Base-by-base conservation (phyloP, 2,113 vertebrate genomes). In the Choloepus hoffmanni region DNA sequence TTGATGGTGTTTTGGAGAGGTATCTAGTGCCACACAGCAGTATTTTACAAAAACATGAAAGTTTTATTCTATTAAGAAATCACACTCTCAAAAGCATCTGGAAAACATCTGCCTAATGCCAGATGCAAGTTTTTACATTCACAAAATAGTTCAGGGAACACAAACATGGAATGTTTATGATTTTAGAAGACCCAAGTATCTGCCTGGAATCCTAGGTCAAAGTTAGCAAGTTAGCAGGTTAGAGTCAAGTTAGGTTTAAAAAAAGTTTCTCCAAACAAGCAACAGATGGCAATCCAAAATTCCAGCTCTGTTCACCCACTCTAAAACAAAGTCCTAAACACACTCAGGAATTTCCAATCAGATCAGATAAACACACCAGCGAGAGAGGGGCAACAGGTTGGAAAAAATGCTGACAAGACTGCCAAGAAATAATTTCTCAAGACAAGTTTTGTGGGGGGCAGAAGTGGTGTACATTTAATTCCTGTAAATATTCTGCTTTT, bases 141-240 rank as follows among this genome's bases (percentile, higher is more conserved):
- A 72, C 73, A 92, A 82, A 82, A n/a, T 72, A 90, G 62, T 77
- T 86, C 85, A 91, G 92, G 89, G 55, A 96, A 92, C 72, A 96
- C 62, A 97, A 91, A 97, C 83, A 96, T 48, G 63, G 87, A 85
- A 26, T 92, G 62, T 92, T 90, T 96, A 95, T 81, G 60, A 89
- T 93, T 92, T 97, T 84, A 93, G 74, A 94, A 96, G 45, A 95
- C 65, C 15, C 36, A 86, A 73, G 14, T 73, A 55, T 95, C 91
- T 95, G 65, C 87, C 76, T 96, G 92, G 43, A 94, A 96, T 96
- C 96, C 93, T 97, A 81, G 84, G 90, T 95, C 76, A 88, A 91
- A 93, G 23, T 36, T 36, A 2, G 36, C 36, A 58, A 58, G 55
- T 77, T 73, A 96, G 65, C 65, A 92, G 92, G 79, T 89, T 86